Evolutionary conservation across 2,113 vertebrate genomes (phyloP).

Genomic region (Siphamia tubifer): DNA sequence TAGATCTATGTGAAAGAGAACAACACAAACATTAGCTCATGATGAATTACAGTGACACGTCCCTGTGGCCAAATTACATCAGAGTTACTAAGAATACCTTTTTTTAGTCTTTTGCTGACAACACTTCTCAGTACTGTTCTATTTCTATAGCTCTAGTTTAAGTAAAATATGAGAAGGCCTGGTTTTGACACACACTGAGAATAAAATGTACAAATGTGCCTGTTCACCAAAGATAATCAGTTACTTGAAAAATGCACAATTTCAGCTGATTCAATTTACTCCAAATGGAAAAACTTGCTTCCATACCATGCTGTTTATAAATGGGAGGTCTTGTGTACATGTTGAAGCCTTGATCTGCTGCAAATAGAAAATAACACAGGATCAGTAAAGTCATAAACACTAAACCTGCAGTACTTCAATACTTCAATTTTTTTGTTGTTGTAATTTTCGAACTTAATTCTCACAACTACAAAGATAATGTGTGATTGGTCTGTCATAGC

Average conservation of each 20-base stretch:
- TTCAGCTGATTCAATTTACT: too few relatives aligned
- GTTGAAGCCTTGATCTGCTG: conserved; percentile 96
- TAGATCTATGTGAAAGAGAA: conserved; percentile 73
- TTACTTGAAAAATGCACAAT: neutral
- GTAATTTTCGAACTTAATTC: too few relatives aligned
- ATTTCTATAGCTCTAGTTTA: neutral
- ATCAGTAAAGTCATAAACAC: neutral
- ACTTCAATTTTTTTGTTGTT: too few relatives aligned
- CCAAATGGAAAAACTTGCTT: neutral
- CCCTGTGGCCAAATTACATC: conserved; percentile 10
- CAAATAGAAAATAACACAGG: conserved; percentile 70
- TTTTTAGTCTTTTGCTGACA: neutral
- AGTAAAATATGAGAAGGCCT: neutral
- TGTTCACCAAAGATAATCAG: neutral
- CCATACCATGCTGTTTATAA: conserved; percentile 95
- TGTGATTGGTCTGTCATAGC: too few relatives aligned
- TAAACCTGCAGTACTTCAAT: too few relatives aligned
- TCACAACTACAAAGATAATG: too few relatives aligned
- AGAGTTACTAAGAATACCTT: neutral
- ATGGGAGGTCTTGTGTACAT: conserved; percentile 96
- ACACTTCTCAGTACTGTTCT: neutral
- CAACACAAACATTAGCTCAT: conserved; percentile 35
- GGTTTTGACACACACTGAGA: too few relatives aligned
- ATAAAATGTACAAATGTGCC: too few relatives aligned
- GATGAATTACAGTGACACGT: neutral